Base-by-base conservation (phyloP, 2,888 invertebrate species). In the Smittia sp. region DNA sequence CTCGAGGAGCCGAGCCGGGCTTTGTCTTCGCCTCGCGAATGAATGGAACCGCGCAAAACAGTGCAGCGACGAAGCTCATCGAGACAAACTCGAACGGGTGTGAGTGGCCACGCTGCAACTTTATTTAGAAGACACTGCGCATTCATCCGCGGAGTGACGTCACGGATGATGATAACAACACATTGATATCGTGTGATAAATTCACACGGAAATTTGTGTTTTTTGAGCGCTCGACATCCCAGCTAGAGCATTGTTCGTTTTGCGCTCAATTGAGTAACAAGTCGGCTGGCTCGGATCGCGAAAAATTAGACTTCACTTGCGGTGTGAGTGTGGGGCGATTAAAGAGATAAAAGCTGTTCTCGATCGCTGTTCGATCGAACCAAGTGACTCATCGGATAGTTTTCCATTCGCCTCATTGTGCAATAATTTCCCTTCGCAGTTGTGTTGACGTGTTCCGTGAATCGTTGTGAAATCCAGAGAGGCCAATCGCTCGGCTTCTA, bases 221-320 rank as follows among this genome's bases (percentile, higher is more conserved):
- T 32, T 32, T 32, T 9, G 32, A 32, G 32, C 32, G n/a, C 46
- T 3, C 46, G 15, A 46, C 46, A 46, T 46, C 11, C 15, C 15
- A 15, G 6, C 15, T 11, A 2, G 46, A 46, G 46, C 46, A 46
- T 46, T 46, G 46, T 46, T 46, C 46, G n/a, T 46, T 46, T 46
- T 46, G 46, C 46, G 15, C 46, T 46, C 46, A 46, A 46, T 46
- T 6, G 46, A 46, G 46, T 46, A 46, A 46, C 46, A 46, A 46
- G n/a, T 46, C 46, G 46, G 6, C 2, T 15, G 46, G 46, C 15
- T 11, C 11, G 2, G n/a, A 46, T 13, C 15, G 15, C 15, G 15
- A 46, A 46, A 46, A 13, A 46, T 46, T 46, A 15, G 15, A 13
- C 2, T 11, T 2, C 2, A 11, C 15, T 46, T 46, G 38, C 15